These are phyloP conservation scores for Helicoverpa assulta DNA, from an alignment of 2,888 invertebrate genomes.

Conservation along the genomic window DNA sequence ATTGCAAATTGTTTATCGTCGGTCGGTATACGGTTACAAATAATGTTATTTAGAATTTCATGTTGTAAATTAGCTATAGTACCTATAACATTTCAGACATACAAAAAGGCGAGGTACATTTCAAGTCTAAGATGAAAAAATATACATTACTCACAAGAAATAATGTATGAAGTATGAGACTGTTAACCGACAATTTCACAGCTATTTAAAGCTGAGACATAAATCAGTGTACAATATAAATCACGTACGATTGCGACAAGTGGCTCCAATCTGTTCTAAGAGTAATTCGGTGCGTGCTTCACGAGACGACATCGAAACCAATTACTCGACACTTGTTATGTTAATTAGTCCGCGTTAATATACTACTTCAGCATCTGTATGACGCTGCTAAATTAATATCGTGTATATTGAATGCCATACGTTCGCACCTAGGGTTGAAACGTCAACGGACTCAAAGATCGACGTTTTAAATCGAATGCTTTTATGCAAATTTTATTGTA, in stretches of 20 bases:
- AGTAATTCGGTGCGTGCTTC: conserved; percentile 63
- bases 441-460: not conserved
- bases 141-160: not conserved
- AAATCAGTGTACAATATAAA: conserved; percentile 42
- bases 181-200: conserved; percentile 6
- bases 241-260: conserved; percentile 51
- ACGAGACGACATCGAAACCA: conserved; percentile 74
- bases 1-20: too few relatives aligned
- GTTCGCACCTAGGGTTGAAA: conserved; percentile 61
- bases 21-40: too few relatives aligned
- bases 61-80: too few relatives aligned
- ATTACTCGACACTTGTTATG: conserved; percentile 81
- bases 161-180: not conserved
- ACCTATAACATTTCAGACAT: too few relatives aligned
- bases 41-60: too few relatives aligned
- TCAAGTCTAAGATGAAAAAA: not conserved
- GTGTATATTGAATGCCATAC: conserved; percentile 56
- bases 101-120: not conserved
- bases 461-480: not conserved
- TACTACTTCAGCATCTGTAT: conserved; percentile 67
- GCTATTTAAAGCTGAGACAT: conserved; percentile 31
- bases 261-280: conserved; percentile 56
- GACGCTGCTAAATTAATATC: conserved; percentile 76
- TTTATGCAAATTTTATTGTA: conserved; percentile 5
- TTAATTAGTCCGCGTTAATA: conserved; percentile 78